A percentile compares a stretch with the other conserved stretches of the same genome.
Conservation (phyloP, 1,140 invertebrate species). For the Cyphomyrmex costatus region DNA sequence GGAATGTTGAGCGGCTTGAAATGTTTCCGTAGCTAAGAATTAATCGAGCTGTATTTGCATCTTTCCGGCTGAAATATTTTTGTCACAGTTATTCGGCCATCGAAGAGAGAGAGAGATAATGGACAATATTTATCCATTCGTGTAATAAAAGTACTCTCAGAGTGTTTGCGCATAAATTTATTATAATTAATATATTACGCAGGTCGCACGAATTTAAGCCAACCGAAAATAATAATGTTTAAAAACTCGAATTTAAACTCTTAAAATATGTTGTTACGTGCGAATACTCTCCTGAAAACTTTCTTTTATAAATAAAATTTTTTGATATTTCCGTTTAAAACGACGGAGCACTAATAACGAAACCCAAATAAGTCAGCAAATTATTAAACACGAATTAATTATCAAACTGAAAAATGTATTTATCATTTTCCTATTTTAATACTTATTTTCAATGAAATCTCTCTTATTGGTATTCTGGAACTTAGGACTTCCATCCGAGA, state of each 20-base stretch:
- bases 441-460: background rate
- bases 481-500: background rate
- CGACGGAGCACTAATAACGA: background rate
- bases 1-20: constrained; percentile 66
- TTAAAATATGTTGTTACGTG: constrained; percentile 14
- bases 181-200: constrained; percentile 41
- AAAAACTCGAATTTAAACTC: constrained; percentile 26
- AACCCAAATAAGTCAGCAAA: background rate
- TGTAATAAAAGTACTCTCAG: background rate
- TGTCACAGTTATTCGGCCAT: background rate
- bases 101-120: background rate
- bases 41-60: constrained; percentile 56
- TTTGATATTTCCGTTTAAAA: background rate
- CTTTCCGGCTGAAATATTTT: constrained; percentile 40
- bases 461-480: background rate
- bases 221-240: constrained; percentile 10
- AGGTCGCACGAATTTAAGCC: background rate
- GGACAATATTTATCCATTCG: constrained; percentile 1
- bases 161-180: constrained; percentile 1
- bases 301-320: background rate
- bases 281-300: background rate
- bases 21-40: constrained; percentile 61
- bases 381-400: background rate
- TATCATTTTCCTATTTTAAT: background rate
- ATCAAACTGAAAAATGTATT: background rate